phyloP scores from a whole-genome alignment of 2,797 vertebrate species.

The Bradypus variegatus region DNA sequence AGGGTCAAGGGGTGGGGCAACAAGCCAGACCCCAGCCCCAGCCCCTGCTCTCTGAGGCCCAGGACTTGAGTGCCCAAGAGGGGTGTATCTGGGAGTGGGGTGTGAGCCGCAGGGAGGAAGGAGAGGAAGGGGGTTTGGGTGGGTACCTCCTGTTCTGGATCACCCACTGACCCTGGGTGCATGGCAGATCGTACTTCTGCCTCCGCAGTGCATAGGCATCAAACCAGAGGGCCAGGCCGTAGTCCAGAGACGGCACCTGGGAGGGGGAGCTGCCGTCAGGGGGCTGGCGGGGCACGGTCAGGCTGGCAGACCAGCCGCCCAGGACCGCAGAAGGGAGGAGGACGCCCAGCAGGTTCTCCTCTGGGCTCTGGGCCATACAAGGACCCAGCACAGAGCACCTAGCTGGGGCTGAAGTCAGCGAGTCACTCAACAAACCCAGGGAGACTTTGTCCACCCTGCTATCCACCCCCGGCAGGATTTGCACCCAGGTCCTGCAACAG shows the following conservation, averaged over 20 bases:
- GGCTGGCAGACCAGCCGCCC: background rate
- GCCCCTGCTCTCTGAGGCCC: fast-evolving
- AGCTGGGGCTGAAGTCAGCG: background rate
- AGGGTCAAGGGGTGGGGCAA: background rate
- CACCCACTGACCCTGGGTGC: slow-evolving; percentile 90
- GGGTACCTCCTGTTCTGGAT: slow-evolving; percentile 87
- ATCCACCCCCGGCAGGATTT: background rate
- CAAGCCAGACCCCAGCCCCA: background rate
- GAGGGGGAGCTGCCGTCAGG: background rate
- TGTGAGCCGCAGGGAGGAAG: too few species aligned
- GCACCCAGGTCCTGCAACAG: background rate
- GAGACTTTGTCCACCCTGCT: background rate
- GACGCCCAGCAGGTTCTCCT: background rate
- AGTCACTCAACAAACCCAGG: background rate
- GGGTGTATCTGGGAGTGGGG: too few species aligned
- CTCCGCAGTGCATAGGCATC: slow-evolving; percentile 86
- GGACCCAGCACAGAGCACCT: background rate
- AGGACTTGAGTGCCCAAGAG: background rate
- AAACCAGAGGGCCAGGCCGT: slow-evolving; percentile 86
- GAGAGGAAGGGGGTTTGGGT: too few species aligned
- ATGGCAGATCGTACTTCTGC: slow-evolving; percentile 79
- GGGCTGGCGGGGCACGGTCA: fast-evolving
- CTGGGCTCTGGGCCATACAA: too few species aligned
- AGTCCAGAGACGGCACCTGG: slow-evolving; percentile 81
- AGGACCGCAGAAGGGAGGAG: background rate